Evolutionary conservation across 2,113 vertebrate genomes (phyloP), one percentile per base, ranked within the genome.

Genomic region (Trogon melanurus): DNA sequence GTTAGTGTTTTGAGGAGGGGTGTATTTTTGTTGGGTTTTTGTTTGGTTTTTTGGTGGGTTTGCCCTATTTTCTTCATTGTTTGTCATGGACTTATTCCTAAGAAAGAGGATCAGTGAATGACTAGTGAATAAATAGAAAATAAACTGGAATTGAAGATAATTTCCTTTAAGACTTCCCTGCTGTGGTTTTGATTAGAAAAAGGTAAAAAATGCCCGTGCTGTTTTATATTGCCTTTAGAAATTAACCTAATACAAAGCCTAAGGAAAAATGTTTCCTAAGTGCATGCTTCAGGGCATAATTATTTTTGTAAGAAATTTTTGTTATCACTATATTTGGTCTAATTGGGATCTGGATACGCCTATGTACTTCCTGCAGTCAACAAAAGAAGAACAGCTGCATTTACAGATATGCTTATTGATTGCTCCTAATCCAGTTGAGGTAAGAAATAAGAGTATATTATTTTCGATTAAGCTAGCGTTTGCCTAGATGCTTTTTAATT

Each of bases 381-480:
- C 89, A 95, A 94, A 95, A 95, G 89, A 95, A 95, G 65, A 96
- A 48, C 91, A 96, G 87, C 95, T 97, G 94, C 88, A 50, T 93
- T 83, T 94, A 67, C 67, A 92, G 85, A 93, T 51, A 53, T 0
- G 61, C 70, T 79, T 85, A 67, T 76, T 91, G 86, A 51, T 72
- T 76, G 58, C 76, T 85, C 48, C 64, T 64, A 66, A 73, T 79
- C 67, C 57, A 79, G 69, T 14, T 66, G 47, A 88, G 86, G 86
- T 84, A 96, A 97, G 96, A 83, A 90, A 79, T 62, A 41, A 64
- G 62, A n/a, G 54, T 64, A 8, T 79, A 17, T 76, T 51, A 36
- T 67, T 96, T 88, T 78, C 3, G 0, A 27, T 64, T 62, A 60
- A 54, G n/a, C 16, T 65, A 16, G 17, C 1, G 0, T 79, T 73